Conservation (phyloP, 2,797 vertebrate genomes). For the Molossus alvarezi region DNA sequence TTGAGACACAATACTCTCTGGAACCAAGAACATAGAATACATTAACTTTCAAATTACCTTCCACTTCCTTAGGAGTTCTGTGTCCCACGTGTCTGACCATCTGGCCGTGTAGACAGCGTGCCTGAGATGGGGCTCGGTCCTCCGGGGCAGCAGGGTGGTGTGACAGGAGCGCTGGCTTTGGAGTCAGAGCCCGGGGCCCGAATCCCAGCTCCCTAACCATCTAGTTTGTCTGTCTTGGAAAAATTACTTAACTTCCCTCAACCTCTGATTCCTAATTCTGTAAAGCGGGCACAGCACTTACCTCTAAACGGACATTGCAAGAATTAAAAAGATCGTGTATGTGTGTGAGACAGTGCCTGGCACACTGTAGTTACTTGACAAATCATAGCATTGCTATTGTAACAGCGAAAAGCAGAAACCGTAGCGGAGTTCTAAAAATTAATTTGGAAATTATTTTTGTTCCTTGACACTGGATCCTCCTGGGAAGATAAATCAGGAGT, state of each 20-base stretch:
- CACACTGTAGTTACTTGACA: not conserved
- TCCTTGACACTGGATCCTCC: not conserved
- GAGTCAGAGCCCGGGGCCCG: not conserved
- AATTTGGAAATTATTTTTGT: constrained; percentile 1
- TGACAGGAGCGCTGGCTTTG: accelerated
- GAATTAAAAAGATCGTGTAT: not conserved
- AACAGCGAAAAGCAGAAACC: not conserved
- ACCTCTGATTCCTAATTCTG: not conserved
- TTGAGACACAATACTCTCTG: not conserved
- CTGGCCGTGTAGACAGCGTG: accelerated
- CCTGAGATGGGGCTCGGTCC: not conserved
- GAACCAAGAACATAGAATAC: not conserved
- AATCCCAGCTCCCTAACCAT: not conserved
- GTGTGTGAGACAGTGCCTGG: not conserved
- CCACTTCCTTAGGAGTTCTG: not conserved
- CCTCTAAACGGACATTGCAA: not conserved
- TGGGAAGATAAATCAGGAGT: not conserved
- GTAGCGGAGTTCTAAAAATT: not conserved
- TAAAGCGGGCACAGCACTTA: not conserved
- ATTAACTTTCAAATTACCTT: not conserved
- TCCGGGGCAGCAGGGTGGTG: not conserved
- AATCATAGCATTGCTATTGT: not conserved
- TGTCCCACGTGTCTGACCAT: not conserved
- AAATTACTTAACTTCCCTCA: not conserved
- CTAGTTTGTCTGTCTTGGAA: not conserved